Evolutionary conservation across 1,140 invertebrate species (phyloP).

Genomic region (Tetragnatha versicolor): DNA sequence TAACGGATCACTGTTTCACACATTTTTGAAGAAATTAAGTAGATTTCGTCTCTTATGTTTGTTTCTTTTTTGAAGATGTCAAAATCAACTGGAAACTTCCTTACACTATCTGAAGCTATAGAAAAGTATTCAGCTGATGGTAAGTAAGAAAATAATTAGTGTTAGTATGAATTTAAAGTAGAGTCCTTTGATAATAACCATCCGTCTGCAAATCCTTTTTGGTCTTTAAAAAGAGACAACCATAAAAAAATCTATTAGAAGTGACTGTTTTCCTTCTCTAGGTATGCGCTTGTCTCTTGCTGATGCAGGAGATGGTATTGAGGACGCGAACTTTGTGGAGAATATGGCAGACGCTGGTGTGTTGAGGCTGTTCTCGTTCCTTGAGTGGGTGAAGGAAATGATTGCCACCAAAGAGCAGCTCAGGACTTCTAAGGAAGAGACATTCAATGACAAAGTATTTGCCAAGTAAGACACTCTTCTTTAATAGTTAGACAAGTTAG

Average conservation of each 20-base stretch:
- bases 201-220: too few relatives aligned
- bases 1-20: too few relatives aligned
- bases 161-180: too few relatives aligned
- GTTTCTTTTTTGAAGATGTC: conserved; percentile 78
- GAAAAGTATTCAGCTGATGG: conserved; percentile 97
- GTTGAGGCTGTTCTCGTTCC: conserved; percentile 90
- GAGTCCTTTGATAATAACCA: too few relatives aligned
- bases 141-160: conserved; percentile 55
- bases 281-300: conserved; percentile 88
- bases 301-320: conserved; percentile 96
- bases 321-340: conserved; percentile 99
- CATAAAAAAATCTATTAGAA: too few relatives aligned
- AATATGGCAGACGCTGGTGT: conserved; percentile 93
- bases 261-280: conserved; percentile 53
- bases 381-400: conserved; percentile 96
- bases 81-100: conserved; percentile 98
- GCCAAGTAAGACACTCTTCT: conserved; percentile 71
- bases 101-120: conserved; percentile 89
- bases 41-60: too few relatives aligned
- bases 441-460: conserved; percentile 93
- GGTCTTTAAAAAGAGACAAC: too few relatives aligned
- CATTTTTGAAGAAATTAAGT: too few relatives aligned
- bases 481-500: too few relatives aligned
- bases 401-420: conserved; percentile 72
- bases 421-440: conserved; percentile 69